phyloP scores from a whole-genome alignment of 2,797 vertebrate species.

The Dendrocincla tyrannina region DNA sequence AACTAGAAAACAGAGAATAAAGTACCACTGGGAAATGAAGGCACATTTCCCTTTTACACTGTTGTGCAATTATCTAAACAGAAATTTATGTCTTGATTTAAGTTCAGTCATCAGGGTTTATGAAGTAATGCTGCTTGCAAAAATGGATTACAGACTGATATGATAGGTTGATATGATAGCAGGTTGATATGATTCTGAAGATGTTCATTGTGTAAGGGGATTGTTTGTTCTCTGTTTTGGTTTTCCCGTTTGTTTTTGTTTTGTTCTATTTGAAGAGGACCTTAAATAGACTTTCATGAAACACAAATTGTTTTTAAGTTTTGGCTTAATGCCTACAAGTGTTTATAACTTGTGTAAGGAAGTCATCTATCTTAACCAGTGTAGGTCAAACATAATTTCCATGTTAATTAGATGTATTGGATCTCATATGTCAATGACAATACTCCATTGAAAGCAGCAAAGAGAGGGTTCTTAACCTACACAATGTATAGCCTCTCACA shows the following conservation, averaged over 20 bases:
- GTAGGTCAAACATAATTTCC: constrained; percentile 62
- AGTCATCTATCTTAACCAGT: constrained; percentile 66
- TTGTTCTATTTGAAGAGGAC: constrained; percentile 26
- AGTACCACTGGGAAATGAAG: neutral
- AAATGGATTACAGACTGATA: neutral
- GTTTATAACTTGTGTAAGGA: constrained; percentile 67
- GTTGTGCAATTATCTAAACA: neutral
- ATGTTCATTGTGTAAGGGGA: neutral
- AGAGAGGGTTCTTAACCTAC: constrained; percentile 46
- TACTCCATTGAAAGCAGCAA: constrained; percentile 58
- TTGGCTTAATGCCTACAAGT: constrained; percentile 46
- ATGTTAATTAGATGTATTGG: constrained; percentile 66
- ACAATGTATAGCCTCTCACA: constrained; percentile 45
- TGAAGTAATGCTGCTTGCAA: neutral
- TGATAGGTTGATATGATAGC: neutral
- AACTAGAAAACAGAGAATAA: neutral
- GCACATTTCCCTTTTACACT: neutral
- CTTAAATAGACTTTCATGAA: constrained; percentile 58
- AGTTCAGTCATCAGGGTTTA: neutral
- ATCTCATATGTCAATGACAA: constrained; percentile 51
- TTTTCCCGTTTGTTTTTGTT: neutral
- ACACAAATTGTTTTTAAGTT: constrained; percentile 47
- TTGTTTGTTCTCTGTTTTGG: neutral
- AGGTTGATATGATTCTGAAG: constrained; percentile 11
- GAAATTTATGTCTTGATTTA: neutral